phyloP scores from a whole-genome alignment of 2,113 vertebrate species.

The Hucho hucho region DNA sequence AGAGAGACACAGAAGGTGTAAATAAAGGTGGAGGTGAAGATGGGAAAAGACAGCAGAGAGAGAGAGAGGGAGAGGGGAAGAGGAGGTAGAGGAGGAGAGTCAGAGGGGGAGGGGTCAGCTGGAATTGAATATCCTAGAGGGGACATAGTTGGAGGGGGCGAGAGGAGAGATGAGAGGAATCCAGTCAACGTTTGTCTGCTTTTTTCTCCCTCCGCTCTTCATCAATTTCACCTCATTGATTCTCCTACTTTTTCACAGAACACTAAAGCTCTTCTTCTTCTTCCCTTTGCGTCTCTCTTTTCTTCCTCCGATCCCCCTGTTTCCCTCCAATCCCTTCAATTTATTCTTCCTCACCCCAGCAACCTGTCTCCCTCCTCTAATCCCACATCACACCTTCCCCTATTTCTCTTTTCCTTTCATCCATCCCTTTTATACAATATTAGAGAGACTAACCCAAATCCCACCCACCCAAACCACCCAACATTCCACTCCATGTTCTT shows the following conservation, averaged over 20 bases:
- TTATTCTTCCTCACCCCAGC: slow-evolving; percentile 46
- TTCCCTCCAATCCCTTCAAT: slow-evolving; percentile 49
- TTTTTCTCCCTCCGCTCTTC: slow-evolving; percentile 42
- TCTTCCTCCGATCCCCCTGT: slow-evolving; percentile 47
- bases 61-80: slow-evolving; percentile 2
- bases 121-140: slow-evolving; percentile 56
- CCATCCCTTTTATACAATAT: slow-evolving; percentile 10
- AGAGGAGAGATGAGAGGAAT: slow-evolving; percentile 55
- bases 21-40: slow-evolving; percentile 23
- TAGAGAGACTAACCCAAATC: slow-evolving; percentile 24
- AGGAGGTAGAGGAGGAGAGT: not conserved
- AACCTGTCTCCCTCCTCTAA: slow-evolving; percentile 59
- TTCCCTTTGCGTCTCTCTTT: slow-evolving; percentile 26
- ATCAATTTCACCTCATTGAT: slow-evolving; percentile 65
- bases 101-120: slow-evolving; percentile 13
- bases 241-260: slow-evolving; percentile 51
- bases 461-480: slow-evolving; percentile 33
- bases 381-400: slow-evolving; percentile 32
- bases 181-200: slow-evolving; percentile 59
- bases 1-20: not conserved
- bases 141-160: slow-evolving; percentile 53
- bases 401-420: slow-evolving; percentile 7
- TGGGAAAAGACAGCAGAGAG: slow-evolving; percentile 10
- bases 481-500: slow-evolving; percentile 51
- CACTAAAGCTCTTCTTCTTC: slow-evolving; percentile 41